Evolutionary conservation across 1,140 invertebrate genomes (phyloP).

Genomic region (Conus betulinus): DNA sequence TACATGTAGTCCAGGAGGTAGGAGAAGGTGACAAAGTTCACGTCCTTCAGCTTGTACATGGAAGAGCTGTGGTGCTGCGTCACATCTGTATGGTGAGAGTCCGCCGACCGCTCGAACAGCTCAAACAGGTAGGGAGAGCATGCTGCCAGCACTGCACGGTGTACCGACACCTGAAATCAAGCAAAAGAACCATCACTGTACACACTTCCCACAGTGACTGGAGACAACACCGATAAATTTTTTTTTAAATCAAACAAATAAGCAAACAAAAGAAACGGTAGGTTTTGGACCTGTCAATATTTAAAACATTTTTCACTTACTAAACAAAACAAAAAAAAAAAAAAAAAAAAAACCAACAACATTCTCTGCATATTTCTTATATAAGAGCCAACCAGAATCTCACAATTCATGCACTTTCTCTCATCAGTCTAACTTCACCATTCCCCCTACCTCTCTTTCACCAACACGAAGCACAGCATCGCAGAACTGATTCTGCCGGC

Average conservation of each 20-base stretch:
- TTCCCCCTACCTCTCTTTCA: slow-evolving; percentile 77
- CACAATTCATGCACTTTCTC: neutral
- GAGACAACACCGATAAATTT: too few relatives aligned
- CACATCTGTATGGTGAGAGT: slow-evolving; percentile 27
- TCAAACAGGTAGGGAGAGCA: slow-evolving; percentile 87
- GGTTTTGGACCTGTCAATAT: too few relatives aligned
- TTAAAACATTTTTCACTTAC: too few relatives aligned
- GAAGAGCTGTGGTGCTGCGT: slow-evolving; percentile 6
- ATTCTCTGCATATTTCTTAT: neutral
- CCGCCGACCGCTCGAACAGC: slow-evolving; percentile 79
- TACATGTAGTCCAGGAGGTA: slow-evolving; percentile 89
- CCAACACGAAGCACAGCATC: slow-evolving; percentile 87
- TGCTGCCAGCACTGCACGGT: slow-evolving; percentile 85
- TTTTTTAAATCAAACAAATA: too few relatives aligned
- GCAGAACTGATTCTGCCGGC: slow-evolving; percentile 86
- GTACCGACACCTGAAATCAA: slow-evolving; percentile 80
- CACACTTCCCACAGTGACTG: too few relatives aligned
- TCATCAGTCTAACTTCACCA: neutral
- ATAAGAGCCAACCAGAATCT: neutral
- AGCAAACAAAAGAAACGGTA: neutral
- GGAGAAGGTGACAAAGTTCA: slow-evolving; percentile 83
- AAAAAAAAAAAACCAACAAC: too few relatives aligned
- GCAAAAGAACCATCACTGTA: too few relatives aligned
- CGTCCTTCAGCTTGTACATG: slow-evolving; percentile 78
- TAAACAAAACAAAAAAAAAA: neutral